Percentiles rank a stretch among this genome's conserved stretches.
These are phyloP conservation scores for Gastracanthus pulcherrimus DNA, from an alignment of 2,888 invertebrate species.

Conservation along the genomic window DNA sequence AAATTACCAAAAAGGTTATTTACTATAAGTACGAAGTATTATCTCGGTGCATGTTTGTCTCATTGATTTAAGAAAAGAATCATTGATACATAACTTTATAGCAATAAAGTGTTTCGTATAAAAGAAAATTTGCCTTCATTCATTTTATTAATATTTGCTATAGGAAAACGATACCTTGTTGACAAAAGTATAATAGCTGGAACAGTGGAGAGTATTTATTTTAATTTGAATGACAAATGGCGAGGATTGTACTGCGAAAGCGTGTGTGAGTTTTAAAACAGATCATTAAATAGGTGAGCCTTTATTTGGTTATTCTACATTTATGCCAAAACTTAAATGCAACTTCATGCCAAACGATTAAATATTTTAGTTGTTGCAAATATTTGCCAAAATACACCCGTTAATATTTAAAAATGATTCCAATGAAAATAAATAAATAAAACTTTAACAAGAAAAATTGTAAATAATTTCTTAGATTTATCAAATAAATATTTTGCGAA, in stretches of 20 bases:
- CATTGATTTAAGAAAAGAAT: not conserved
- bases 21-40: not conserved
- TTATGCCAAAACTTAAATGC: not conserved
- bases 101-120: slow-evolving; percentile 14
- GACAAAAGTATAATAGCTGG: too few relatives aligned
- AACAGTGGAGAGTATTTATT: too few relatives aligned
- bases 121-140: not conserved
- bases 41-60: not conserved
- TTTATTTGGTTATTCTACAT: not conserved
- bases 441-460: too few relatives aligned
- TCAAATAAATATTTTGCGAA: too few relatives aligned
- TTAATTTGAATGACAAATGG: too few relatives aligned
- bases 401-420: not conserved
- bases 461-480: too few relatives aligned
- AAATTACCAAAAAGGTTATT: not conserved
- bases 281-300: too few relatives aligned
- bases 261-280: not conserved
- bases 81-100: not conserved
- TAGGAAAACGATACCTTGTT: too few relatives aligned
- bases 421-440: not conserved
- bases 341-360: not conserved
- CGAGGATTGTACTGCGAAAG: too few relatives aligned
- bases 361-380: not conserved
- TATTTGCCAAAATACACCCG: not conserved
- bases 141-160: not conserved